Evolutionary conservation across 2,888 invertebrate species (phyloP).

Genomic region (Luffia ferchaultella): DNA sequence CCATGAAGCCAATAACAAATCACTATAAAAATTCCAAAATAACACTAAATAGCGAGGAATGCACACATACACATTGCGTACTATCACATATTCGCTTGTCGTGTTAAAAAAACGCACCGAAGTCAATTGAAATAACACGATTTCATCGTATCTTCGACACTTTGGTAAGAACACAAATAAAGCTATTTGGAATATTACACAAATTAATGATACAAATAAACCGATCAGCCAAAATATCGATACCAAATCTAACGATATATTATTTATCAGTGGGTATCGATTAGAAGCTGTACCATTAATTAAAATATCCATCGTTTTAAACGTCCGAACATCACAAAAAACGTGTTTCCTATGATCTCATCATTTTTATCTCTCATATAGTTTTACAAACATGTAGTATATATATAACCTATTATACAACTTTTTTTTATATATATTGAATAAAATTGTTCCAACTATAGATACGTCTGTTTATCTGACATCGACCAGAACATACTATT

Average conservation of each 20-base stretch:
- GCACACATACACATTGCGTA: background rate
- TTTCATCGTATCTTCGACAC: conserved; percentile 34
- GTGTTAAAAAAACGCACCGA: conserved; percentile 31
- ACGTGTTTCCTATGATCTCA: too few species aligned
- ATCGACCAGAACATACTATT: too few species aligned
- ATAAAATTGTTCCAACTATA: too few species aligned
- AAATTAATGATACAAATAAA: conserved; percentile 24
- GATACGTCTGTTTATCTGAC: too few species aligned
- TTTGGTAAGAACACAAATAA: conserved; percentile 24
- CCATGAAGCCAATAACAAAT: background rate
- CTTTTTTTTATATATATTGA: too few species aligned
- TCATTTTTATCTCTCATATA: too few species aligned
- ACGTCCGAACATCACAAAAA: too few species aligned
- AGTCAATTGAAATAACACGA: conserved; percentile 32
- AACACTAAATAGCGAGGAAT: background rate
- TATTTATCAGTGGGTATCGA: too few species aligned
- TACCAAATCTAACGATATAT: conserved; percentile 11
- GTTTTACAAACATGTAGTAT: too few species aligned
- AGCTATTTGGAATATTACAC: conserved; percentile 25
- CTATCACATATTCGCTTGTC: conserved; percentile 22
- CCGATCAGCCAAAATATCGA: conserved; percentile 26
- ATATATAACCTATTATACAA: too few species aligned
- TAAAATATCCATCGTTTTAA: too few species aligned
- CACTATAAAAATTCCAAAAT: background rate
- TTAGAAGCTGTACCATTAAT: too few species aligned